These are phyloP conservation scores for Dolichotis patagonum DNA, from an alignment of 2,113 vertebrate species.

Conservation along the genomic window DNA sequence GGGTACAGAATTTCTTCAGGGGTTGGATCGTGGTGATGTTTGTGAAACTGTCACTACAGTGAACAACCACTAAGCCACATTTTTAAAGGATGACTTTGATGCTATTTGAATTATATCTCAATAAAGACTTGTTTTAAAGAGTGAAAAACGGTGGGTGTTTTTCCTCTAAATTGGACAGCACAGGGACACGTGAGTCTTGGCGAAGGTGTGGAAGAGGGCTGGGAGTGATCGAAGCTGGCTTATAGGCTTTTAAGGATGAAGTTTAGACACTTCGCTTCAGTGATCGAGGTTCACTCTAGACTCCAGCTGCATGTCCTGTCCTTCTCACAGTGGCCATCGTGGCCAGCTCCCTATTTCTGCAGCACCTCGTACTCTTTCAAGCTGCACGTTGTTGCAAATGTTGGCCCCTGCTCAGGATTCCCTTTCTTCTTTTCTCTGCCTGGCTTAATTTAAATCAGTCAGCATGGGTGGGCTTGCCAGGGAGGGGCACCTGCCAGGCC, in stretches of 20 bases:
- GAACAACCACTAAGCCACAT: neutral
- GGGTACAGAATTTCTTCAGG: neutral
- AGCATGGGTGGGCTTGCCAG: neutral
- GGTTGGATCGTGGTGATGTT: neutral
- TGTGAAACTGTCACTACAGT: neutral
- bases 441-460: neutral
- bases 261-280: neutral
- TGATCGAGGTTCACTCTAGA: neutral
- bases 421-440: neutral
- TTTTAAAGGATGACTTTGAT: neutral
- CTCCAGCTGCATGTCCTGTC: neutral
- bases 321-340: neutral
- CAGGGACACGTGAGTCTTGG: neutral
- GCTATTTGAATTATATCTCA: neutral
- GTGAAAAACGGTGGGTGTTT: neutral
- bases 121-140: conserved; percentile 2
- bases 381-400: neutral
- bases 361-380: neutral
- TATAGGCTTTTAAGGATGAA: neutral
- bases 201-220: neutral
- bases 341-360: neutral
- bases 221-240: neutral
- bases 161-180: neutral
- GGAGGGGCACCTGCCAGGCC: neutral
- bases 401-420: neutral